phyloP scores from a whole-genome alignment of 2,797 vertebrate species.

The Antennarius maculatus region DNA sequence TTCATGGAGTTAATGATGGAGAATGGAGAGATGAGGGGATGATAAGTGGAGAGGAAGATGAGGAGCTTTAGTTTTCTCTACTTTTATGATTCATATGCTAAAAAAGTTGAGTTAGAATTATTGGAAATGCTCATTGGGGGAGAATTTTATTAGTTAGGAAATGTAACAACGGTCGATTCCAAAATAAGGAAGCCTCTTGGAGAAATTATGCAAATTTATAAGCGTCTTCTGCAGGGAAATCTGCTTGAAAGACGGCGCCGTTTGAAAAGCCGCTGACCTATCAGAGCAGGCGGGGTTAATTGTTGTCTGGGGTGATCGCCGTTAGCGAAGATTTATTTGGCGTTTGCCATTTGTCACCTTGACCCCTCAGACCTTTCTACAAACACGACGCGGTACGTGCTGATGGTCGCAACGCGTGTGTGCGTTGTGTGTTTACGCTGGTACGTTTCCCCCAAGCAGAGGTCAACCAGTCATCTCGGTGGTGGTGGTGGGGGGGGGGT shows the following conservation, averaged over 20 bases:
- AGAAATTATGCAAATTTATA: too few relatives aligned
- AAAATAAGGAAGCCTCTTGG: too few relatives aligned
- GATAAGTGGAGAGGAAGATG: not conserved
- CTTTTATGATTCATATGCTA: too few relatives aligned
- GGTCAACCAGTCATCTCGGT: conserved; percentile 75
- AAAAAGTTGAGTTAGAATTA: too few relatives aligned
- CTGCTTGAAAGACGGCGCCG: too few relatives aligned
- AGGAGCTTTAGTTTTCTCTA: too few relatives aligned
- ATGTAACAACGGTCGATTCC: too few relatives aligned
- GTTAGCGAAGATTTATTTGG: conserved; percentile 59
- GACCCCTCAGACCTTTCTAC: conserved; percentile 57
- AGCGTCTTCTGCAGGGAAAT: not conserved
- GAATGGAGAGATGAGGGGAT: conserved; percentile 12
- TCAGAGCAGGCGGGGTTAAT: conserved; percentile 44
- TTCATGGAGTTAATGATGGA: conserved; percentile 31
- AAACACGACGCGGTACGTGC: conserved; percentile 57
- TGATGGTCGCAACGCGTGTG: conserved; percentile 33
- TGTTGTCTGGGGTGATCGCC: conserved; percentile 47
- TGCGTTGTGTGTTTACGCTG: conserved; percentile 31
- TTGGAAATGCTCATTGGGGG: too few relatives aligned
- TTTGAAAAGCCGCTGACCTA: conserved; percentile 3
- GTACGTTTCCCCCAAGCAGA: conserved; percentile 44
- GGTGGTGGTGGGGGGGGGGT: conserved; percentile 47
- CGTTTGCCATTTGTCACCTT: conserved; percentile 70
- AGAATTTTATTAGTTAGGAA: too few relatives aligned